phyloP scores from a whole-genome alignment of 2,888 invertebrate species.

The Calliscelio sp. region DNA sequence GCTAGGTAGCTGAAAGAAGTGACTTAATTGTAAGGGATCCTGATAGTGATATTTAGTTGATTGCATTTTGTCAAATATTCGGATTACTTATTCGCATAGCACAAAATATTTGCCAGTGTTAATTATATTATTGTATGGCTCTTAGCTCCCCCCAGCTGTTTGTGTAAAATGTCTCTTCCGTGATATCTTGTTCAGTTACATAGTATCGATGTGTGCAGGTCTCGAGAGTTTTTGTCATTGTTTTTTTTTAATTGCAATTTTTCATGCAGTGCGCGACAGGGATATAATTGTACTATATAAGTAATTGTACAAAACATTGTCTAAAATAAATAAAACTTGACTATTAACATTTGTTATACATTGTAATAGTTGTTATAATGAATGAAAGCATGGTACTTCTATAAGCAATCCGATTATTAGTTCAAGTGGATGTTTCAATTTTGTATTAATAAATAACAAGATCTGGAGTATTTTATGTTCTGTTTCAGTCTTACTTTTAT shows the following conservation, averaged over 20 bases:
- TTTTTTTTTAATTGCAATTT: slow-evolving; percentile 9
- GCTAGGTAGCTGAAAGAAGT: neutral
- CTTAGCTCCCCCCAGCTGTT: too few species aligned
- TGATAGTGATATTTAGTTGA: neutral
- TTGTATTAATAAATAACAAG: neutral
- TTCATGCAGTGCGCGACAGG: slow-evolving; percentile 2
- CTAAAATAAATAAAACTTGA: slow-evolving; percentile 53
- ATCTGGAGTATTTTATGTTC: neutral
- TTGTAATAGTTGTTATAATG: slow-evolving; percentile 23
- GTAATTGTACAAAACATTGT: slow-evolving; percentile 50
- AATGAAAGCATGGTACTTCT: slow-evolving; percentile 17
- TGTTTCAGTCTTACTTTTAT: too few species aligned
- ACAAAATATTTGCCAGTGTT: too few species aligned
- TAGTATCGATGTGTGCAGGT: too few species aligned
- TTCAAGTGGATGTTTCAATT: slow-evolving; percentile 2
- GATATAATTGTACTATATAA: slow-evolving; percentile 52
- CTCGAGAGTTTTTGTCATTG: neutral
- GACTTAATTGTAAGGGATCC: neutral
- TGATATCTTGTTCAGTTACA: too few species aligned
- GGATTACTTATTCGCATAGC: neutral
- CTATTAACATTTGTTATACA: slow-evolving; percentile 31
- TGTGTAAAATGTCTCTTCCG: too few species aligned
- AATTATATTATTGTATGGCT: too few species aligned
- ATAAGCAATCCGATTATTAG: slow-evolving; percentile 4
- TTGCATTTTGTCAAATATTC: neutral